phyloP scores from a whole-genome alignment of 1,140 invertebrate species.

The Gonioctena quinquepunctata region DNA sequence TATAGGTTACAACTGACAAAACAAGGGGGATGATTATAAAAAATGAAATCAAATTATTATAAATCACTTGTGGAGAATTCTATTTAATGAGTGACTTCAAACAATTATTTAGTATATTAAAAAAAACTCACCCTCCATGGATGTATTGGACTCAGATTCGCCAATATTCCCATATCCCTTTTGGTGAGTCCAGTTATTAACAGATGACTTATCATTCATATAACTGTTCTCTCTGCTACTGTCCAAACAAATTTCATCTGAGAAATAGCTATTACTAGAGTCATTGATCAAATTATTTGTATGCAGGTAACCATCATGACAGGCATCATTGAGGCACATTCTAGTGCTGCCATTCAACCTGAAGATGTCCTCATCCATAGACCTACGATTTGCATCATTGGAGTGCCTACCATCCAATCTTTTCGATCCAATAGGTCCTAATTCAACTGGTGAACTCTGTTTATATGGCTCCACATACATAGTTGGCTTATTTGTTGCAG shows the following conservation, averaged over 20 bases:
- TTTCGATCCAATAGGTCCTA: conserved; percentile 52
- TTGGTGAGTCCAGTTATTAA: conserved; percentile 10
- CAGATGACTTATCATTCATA: background rate
- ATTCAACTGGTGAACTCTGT: conserved; percentile 38
- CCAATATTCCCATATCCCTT: background rate
- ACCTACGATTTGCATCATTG: conserved; percentile 25
- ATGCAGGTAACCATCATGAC: background rate
- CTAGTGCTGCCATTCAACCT: background rate
- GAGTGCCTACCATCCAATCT: conserved; percentile 30
- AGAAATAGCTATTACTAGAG: conserved; percentile 20
- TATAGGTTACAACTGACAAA: too few relatives aligned
- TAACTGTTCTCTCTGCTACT: conserved; percentile 6
- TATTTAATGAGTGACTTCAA: too few relatives aligned
- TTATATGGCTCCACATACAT: conserved; percentile 54
- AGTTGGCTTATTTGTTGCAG: conserved; percentile 39
- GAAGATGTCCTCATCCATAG: conserved; percentile 10
- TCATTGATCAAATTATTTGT: background rate
- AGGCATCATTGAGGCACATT: background rate
- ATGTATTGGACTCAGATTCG: background rate
- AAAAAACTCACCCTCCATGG: conserved; percentile 13
- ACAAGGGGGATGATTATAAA: too few relatives aligned
- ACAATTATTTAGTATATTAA: too few relatives aligned
- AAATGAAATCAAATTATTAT: too few relatives aligned
- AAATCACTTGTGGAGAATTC: too few relatives aligned
- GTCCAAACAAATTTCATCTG: conserved; percentile 9